These are phyloP conservation scores for Myzus persicae DNA, from an alignment of 1,140 invertebrate species.

Conservation along the genomic window DNA sequence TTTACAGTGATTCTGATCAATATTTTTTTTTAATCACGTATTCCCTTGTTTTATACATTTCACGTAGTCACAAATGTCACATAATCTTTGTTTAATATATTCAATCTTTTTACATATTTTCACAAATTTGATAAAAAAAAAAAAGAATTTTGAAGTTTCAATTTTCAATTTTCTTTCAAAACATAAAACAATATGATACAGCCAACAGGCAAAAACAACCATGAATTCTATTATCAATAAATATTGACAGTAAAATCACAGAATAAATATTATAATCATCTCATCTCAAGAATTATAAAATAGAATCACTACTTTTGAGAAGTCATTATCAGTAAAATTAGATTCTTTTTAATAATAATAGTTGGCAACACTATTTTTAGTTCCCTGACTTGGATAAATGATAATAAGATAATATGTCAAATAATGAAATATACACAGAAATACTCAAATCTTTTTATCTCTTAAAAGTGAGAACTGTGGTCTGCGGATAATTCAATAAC, in stretches of 20 bases:
- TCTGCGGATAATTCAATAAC: not conserved
- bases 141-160: not conserved
- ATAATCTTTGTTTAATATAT: not conserved
- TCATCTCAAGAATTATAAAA: not conserved
- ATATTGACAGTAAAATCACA: not conserved
- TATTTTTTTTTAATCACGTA: not conserved
- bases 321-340: not conserved
- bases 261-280: not conserved
- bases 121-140: not conserved
- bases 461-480: not conserved
- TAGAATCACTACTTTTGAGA: not conserved
- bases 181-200: not conserved
- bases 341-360: not conserved
- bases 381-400: not conserved
- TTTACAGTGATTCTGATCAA: not conserved
- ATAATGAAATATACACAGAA: no score
- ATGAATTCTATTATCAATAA: not conserved
- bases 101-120: not conserved
- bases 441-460: not conserved
- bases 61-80: not conserved
- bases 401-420: not conserved
- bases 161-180: not conserved
- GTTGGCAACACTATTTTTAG: slow-evolving; percentile 13
- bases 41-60: not conserved
- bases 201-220: not conserved